Evolutionary conservation across 2,888 invertebrate species (phyloP), one percentile per base, ranked within the genome.

Genomic region (Lacanobia wlatinum): DNA sequence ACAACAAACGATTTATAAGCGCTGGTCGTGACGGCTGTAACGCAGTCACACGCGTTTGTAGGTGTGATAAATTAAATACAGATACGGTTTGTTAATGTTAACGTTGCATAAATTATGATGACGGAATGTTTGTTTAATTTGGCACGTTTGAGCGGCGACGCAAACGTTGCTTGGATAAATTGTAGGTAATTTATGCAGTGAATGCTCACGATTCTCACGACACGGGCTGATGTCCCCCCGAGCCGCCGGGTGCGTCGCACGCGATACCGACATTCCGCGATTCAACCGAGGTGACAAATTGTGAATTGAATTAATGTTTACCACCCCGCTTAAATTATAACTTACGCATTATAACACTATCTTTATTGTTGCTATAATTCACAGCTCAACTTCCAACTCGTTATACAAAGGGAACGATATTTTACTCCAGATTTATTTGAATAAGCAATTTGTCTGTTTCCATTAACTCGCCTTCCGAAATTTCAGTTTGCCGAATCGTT

Each of bases 271-370:
- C 95, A 95, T 95, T 95, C 94, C 80, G 86, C 92, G 92, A 92
- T 92, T 92, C 90, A 91, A 88, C 89, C 84, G 88, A 94, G 92
- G 94, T 94, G 94, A 95, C 94, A 94, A 94, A 95, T 94, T 92
- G 93, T 92, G 91, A 94, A 94, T 94, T 91, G 91, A 94, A 94
- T 94, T 94, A 94, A 94, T 94, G 93, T 93, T 92, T 89, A 92
- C 91, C 88, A 89, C 87, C 89, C 87, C 89, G 89, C 87, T 89
- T 89, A 90, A 90, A 92, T 93, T 91, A 92, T 90, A 90, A 90
- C 88, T 85, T 87, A 88, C 90, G 88, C 90, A 89, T 87, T 88
- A 87, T 81, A 85, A 70, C 72, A 87, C 85, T 84, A 82, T 81
- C 82, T 82, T 84, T 80, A 83, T 77, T 65, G 70, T 80, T 68